These are phyloP conservation scores for Syrmaticus mikado DNA, from an alignment of 2,113 vertebrate genomes.

Conservation along the genomic window DNA sequence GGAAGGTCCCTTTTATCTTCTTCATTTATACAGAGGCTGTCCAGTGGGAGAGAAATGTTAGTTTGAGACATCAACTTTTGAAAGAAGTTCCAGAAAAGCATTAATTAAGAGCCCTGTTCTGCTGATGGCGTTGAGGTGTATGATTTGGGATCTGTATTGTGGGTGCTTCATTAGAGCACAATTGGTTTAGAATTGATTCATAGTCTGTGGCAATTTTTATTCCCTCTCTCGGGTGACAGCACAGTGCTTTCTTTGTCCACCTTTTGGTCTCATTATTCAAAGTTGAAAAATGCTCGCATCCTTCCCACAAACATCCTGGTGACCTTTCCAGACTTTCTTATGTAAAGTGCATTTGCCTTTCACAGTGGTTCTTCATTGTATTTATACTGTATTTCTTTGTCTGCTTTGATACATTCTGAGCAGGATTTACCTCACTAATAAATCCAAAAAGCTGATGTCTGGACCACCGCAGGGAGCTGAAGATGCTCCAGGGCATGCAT, in stretches of 20 bases:
- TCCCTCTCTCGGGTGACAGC: neutral
- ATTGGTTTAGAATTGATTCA: neutral
- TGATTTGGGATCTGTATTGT: neutral
- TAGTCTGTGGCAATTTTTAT: neutral
- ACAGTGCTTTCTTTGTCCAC: constrained; percentile 1
- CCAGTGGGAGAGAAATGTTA: neutral
- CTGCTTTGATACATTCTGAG: neutral
- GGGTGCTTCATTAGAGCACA: neutral
- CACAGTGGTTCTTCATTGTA: neutral
- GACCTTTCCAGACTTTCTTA: constrained; percentile 1
- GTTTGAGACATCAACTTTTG: neutral
- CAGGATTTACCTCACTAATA: neutral
- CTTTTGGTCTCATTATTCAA: neutral
- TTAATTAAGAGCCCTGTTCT: neutral
- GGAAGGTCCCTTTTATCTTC: neutral
- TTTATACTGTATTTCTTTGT: neutral
- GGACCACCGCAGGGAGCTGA: neutral
- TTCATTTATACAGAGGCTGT: neutral
- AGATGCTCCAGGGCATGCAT: rapidly evolving
- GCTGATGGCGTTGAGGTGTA: neutral
- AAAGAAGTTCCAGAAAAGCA: neutral
- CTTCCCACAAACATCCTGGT: constrained; percentile 16
- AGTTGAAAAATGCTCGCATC: neutral
- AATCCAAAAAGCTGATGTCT: neutral
- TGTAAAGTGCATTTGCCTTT: neutral